phyloP scores from a whole-genome alignment of 2,888 invertebrate species.

The Mimumesa dahlbomi region DNA sequence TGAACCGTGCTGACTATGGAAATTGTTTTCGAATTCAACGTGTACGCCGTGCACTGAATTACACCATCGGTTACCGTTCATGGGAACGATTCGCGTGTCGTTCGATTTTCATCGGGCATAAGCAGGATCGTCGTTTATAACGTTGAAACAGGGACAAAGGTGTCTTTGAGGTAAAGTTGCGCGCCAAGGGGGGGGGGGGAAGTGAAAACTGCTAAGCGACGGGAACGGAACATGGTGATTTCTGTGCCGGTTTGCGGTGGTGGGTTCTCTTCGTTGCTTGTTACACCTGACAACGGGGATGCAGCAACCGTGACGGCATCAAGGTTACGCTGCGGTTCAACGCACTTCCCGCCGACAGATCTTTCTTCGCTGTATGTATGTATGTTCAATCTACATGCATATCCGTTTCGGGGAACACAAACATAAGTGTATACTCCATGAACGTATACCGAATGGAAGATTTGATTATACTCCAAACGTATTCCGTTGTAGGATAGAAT shows the following conservation, averaged over 20 bases:
- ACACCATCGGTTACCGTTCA: too few species aligned
- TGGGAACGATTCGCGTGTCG: too few species aligned
- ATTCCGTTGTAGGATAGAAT: too few species aligned
- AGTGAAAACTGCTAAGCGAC: constrained; percentile 16
- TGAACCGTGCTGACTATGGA: too few species aligned
- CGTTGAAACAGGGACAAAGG: too few species aligned
- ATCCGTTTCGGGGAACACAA: not conserved
- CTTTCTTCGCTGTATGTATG: constrained; percentile 46
- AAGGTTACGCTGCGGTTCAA: constrained; percentile 77
- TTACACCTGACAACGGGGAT: constrained; percentile 76
- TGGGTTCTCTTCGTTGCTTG: constrained; percentile 54
- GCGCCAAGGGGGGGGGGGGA: too few species aligned
- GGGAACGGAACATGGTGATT: constrained; percentile 37
- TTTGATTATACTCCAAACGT: too few species aligned
- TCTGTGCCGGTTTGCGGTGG: constrained; percentile 23
- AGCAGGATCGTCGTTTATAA: too few species aligned
- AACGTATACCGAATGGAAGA: not conserved
- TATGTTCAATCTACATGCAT: constrained; percentile 7
- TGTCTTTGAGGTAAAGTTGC: not conserved
- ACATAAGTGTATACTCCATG: not conserved
- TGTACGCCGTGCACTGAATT: too few species aligned
- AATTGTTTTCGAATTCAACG: too few species aligned
- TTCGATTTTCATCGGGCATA: too few species aligned
- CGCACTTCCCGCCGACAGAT: constrained; percentile 73
- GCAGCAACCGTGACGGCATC: constrained; percentile 76